These are phyloP conservation scores for Clarias platycephalus DNA, from an alignment of 2,797 vertebrate species.

Conservation along the genomic window DNA sequence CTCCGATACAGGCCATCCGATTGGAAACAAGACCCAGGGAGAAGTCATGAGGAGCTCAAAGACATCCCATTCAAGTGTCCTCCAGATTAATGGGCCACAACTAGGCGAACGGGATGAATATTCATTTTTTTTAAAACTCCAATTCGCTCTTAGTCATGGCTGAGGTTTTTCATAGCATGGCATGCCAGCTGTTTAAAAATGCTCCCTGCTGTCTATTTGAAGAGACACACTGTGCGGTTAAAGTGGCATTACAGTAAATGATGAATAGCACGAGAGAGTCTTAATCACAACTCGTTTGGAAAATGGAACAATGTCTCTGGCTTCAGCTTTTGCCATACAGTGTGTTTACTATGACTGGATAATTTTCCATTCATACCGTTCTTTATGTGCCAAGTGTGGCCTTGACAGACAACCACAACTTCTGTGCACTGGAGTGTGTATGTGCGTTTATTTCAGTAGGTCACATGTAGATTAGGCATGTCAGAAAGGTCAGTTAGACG, in stretches of 20 bases:
- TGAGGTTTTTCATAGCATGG: constrained; percentile 24
- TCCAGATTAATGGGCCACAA: constrained; percentile 40
- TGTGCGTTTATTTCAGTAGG: constrained; percentile 43
- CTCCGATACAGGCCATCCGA: constrained; percentile 62
- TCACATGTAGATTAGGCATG: constrained; percentile 39
- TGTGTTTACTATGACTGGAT: constrained; percentile 33
- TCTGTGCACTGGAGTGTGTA: constrained; percentile 38
- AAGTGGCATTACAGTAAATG: constrained; percentile 41
- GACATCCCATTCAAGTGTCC: constrained; percentile 74
- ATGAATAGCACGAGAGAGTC: constrained; percentile 40
- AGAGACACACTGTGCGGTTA: constrained; percentile 39
- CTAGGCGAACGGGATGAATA: constrained; percentile 44
- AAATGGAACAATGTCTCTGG: constrained; percentile 33
- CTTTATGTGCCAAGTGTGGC: constrained; percentile 42
- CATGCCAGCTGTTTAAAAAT: constrained; percentile 39
- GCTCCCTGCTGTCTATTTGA: constrained; percentile 26
- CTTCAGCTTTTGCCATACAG: constrained; percentile 29
- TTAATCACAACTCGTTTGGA: constrained; percentile 43
- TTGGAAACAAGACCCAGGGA: constrained; percentile 71
- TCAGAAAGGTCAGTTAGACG: constrained; percentile 26
- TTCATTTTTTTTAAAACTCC: constrained; percentile 40
- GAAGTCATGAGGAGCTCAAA: constrained; percentile 71
- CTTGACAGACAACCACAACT: constrained; percentile 52
- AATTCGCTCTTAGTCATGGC: constrained; percentile 37
- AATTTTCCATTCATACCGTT: constrained; percentile 38